Evolutionary conservation across 2,797 vertebrate genomes (phyloP).

Genomic region (Halcyon chelicuti): DNA sequence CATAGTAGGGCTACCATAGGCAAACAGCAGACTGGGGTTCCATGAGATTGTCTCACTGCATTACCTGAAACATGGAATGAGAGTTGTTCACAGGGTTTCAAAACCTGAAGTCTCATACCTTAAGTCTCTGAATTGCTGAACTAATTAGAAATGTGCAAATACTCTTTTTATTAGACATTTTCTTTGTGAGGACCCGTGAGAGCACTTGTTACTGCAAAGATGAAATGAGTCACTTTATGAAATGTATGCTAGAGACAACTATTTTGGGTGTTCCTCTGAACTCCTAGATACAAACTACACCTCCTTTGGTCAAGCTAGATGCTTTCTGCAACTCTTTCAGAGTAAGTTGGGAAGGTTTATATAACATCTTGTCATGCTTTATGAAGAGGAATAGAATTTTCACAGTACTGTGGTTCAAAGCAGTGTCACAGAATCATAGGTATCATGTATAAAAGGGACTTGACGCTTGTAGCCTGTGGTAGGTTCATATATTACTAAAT

Average conservation of each 20-base stretch:
- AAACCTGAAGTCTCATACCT: not conserved
- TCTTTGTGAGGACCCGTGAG: not conserved
- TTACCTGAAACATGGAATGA: not conserved
- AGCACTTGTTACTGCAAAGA: not conserved
- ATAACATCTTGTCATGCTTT: not conserved
- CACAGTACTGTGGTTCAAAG: not conserved
- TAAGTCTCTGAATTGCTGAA: not conserved
- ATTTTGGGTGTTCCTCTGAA: not conserved
- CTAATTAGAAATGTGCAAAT: not conserved
- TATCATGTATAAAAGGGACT: not conserved
- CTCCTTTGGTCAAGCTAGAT: not conserved
- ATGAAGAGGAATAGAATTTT: not conserved
- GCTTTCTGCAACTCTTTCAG: not conserved
- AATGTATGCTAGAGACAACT: not conserved
- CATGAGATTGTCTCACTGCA: not conserved
- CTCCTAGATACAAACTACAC: not conserved
- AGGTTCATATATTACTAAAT: not conserved
- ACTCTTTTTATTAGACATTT: not conserved
- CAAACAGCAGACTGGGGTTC: not conserved
- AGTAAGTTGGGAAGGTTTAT: not conserved
- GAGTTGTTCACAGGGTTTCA: not conserved
- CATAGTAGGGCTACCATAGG: not conserved
- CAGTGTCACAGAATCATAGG: not conserved
- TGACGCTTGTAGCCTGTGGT: not conserved
- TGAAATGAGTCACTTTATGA: not conserved